Percentiles rank a stretch among this genome's conserved stretches.
These are phyloP conservation scores for Trissolcus basalis DNA, from an alignment of 1,140 invertebrate species.

Conservation along the genomic window DNA sequence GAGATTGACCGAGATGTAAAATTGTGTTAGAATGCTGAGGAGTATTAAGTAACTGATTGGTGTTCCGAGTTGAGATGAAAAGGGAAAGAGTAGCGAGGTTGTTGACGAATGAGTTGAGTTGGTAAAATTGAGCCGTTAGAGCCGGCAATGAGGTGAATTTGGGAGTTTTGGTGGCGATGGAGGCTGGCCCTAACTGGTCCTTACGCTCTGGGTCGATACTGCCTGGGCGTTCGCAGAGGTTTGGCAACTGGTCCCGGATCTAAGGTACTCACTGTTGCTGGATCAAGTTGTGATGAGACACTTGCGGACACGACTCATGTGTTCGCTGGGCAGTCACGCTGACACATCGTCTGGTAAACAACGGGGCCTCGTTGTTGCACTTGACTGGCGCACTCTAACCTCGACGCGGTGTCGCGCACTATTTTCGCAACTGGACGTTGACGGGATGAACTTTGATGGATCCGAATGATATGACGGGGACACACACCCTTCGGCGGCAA, in stretches of 20 bases:
- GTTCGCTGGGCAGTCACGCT: slow-evolving; percentile 41
- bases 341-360: slow-evolving; percentile 43
- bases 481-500: slow-evolving; percentile 63
- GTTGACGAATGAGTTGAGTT: too few relatives aligned
- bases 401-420: slow-evolving; percentile 24
- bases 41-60: too few relatives aligned
- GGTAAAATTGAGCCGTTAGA: too few relatives aligned
- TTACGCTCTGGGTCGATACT: slow-evolving; percentile 7
- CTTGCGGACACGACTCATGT: slow-evolving; percentile 19
- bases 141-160: too few relatives aligned
- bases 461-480: slow-evolving; percentile 58
- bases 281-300: not conserved
- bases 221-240: slow-evolving; percentile 9
- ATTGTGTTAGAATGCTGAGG: too few relatives aligned
- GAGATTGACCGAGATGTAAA: too few relatives aligned
- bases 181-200: not conserved
- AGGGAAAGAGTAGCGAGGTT: too few relatives aligned
- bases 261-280: slow-evolving; percentile 28
- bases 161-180: too few relatives aligned
- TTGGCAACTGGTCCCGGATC: slow-evolving; percentile 27
- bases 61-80: too few relatives aligned
- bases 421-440: slow-evolving; percentile 24
- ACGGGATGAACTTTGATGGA: slow-evolving; percentile 57
- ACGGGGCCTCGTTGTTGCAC: slow-evolving; percentile 10
- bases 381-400: slow-evolving; percentile 23